Evolutionary conservation across 2,888 invertebrate species (phyloP), one percentile per base, ranked within the genome.

Genomic region (Nomada lathburiana): DNA sequence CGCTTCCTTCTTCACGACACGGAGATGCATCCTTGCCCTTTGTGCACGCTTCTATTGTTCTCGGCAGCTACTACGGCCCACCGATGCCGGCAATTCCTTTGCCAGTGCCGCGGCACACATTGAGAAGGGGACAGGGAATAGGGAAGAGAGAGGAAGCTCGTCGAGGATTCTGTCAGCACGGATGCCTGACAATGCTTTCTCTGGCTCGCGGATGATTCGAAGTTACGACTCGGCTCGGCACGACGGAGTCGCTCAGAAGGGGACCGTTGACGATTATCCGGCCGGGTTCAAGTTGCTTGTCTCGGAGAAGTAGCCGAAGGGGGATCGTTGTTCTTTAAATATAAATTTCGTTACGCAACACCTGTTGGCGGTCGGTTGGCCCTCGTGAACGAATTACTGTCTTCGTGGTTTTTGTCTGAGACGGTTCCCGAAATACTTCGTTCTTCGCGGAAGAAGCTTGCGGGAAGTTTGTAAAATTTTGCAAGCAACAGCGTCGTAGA

Each of bases 1-100:
- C 60, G 84, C 74, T 77, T 81, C 84, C 78, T 85, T 77, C 78
- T 80, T 84, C 82, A 10, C 79, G 57, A 64, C 71, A 78, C 55
- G 80, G 23, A 1, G 23, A 82, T 47, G 82, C 70, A 79, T 85
- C 68, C 82, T 82, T 84, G 76, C 73, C 67, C 79, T 79, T 85
- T 85, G 79, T 82, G 73, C 75, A 44, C 65, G 59, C 7, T 23
- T 20, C 67, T 55, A 80, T 82, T 80, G 76, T 76, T 76, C 80
- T 75, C 63, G 23, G n/a, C 26, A n/a, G 26, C 63, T 36, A 42
- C 23, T 29, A 72, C 74, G 65, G 64, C 36, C 23, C 55, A 71
- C 50, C 73, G 79, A 78, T 78, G 78, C 79, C 57, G 76, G 47
- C 79, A 36, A 80, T 78, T 65, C 79, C 65, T 80, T 70, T 29